Conservation (phyloP, 2,888 invertebrate genomes). For the Hydriomena furcata region DNA sequence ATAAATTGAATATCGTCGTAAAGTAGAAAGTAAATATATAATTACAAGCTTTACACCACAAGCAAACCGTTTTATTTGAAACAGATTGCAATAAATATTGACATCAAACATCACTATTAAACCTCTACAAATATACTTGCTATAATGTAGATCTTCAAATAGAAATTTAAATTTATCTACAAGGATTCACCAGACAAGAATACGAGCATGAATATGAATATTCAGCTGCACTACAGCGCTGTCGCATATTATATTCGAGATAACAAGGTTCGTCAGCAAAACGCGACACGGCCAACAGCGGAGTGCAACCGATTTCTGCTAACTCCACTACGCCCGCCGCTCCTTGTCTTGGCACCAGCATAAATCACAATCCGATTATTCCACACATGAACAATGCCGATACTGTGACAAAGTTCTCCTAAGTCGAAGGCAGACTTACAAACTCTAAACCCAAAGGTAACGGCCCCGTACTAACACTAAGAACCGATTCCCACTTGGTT, state of each 20-base stretch:
- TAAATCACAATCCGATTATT: constrained; percentile 36
- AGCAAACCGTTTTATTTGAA: constrained; percentile 9
- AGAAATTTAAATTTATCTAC: constrained; percentile 40
- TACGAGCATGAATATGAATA: constrained; percentile 78
- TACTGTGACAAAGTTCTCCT: constrained; percentile 14
- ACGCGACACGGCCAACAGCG: constrained; percentile 42
- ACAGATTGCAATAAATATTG: constrained; percentile 24
- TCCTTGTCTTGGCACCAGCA: constrained; percentile 57
- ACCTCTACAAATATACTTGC: constrained; percentile 25
- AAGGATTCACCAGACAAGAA: constrained; percentile 49
- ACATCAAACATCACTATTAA: constrained; percentile 27
- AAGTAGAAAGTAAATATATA: too few relatives aligned
- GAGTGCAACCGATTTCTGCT: constrained; percentile 56
- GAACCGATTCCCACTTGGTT: constrained; percentile 48
- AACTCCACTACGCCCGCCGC: constrained; percentile 49
- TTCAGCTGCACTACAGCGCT: constrained; percentile 63
- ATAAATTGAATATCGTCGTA: too few relatives aligned
- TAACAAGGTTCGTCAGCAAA: constrained; percentile 81
- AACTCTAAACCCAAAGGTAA: constrained; percentile 30
- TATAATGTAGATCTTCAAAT: constrained; percentile 35
- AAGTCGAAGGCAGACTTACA: constrained; percentile 25
- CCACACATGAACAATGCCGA: constrained; percentile 23
- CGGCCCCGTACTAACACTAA: constrained; percentile 35
- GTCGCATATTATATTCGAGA: constrained; percentile 64
- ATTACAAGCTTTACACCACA: background rate